Conservation (phyloP, 2,797 vertebrate species). For the Peromyscus attwateri region DNA sequence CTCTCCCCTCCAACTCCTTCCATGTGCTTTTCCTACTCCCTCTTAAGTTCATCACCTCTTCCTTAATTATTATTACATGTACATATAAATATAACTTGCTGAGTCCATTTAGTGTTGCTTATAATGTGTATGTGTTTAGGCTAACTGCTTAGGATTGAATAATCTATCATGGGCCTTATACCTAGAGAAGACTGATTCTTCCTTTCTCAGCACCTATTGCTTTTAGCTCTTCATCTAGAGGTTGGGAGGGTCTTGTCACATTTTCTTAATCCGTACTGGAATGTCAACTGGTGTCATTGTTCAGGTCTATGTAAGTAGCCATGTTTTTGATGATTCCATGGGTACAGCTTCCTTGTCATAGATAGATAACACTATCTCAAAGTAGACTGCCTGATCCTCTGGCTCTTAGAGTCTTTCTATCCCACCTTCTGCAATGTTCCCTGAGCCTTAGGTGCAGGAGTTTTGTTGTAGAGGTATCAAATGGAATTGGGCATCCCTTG, state of each 20-base stretch:
- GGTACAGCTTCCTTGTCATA: background rate
- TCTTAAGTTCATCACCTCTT: background rate
- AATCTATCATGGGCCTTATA: background rate
- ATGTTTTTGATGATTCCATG: background rate
- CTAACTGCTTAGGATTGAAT: background rate
- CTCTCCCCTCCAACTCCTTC: background rate
- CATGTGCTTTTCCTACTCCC: background rate
- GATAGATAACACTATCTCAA: background rate
- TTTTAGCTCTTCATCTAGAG: background rate
- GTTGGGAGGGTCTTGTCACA: too few species aligned
- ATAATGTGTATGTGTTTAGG: background rate
- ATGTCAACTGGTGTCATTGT: background rate
- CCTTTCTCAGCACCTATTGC: background rate
- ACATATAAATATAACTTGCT: background rate
- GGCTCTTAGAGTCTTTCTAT: background rate
- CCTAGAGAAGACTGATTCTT: background rate
- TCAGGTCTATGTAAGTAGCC: background rate
- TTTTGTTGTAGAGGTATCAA: background rate
- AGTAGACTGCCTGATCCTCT: too few species aligned
- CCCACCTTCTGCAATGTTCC: background rate
- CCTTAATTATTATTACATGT: background rate
- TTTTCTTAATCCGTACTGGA: background rate
- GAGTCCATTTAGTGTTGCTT: background rate
- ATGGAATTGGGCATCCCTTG: background rate
- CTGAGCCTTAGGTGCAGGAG: background rate